These are phyloP conservation scores for Pogonomyrmex barbatus DNA, from an alignment of 1,140 invertebrate genomes.

Conservation along the genomic window DNA sequence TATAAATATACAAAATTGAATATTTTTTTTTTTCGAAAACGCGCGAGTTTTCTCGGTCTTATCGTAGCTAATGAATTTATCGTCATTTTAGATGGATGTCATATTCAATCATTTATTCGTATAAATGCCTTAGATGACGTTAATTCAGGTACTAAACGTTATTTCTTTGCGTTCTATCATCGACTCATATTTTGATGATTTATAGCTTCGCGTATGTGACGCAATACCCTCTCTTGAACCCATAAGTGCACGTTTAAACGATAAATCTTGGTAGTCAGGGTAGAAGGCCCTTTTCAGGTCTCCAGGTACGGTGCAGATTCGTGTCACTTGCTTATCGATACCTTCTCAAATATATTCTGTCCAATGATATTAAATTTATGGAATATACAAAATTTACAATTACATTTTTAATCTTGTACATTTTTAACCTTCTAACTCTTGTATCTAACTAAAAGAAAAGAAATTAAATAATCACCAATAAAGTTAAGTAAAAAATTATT, in stretches of 20 bases:
- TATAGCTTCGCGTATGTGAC: slow-evolving; percentile 73
- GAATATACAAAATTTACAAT: slow-evolving; percentile 25
- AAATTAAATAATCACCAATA: neutral
- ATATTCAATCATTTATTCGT: slow-evolving; percentile 35
- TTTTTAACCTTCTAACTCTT: neutral
- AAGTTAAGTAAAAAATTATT: neutral
- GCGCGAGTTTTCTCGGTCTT: neutral
- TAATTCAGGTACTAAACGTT: slow-evolving; percentile 69
- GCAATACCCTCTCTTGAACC: slow-evolving; percentile 74
- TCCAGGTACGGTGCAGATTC: slow-evolving; percentile 65
- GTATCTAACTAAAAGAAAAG: neutral
- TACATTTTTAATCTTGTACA: neutral
- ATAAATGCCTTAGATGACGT: slow-evolving; percentile 49
- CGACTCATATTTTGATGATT: slow-evolving; percentile 77
- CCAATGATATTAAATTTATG: slow-evolving; percentile 58
- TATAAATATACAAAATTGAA: slow-evolving; percentile 15
- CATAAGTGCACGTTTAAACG: slow-evolving; percentile 79
- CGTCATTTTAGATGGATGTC: neutral
- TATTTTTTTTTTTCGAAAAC: neutral
- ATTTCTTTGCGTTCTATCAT: slow-evolving; percentile 74
- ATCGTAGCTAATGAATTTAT: neutral
- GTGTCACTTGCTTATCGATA: slow-evolving; percentile 76
- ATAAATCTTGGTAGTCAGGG: slow-evolving; percentile 77
- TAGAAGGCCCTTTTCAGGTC: slow-evolving; percentile 74
- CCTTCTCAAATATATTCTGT: slow-evolving; percentile 57